Evolutionary conservation across 2,888 invertebrate species (phyloP), one percentile per base, ranked within the genome.

Genomic region (Ichneumoninae sp.): DNA sequence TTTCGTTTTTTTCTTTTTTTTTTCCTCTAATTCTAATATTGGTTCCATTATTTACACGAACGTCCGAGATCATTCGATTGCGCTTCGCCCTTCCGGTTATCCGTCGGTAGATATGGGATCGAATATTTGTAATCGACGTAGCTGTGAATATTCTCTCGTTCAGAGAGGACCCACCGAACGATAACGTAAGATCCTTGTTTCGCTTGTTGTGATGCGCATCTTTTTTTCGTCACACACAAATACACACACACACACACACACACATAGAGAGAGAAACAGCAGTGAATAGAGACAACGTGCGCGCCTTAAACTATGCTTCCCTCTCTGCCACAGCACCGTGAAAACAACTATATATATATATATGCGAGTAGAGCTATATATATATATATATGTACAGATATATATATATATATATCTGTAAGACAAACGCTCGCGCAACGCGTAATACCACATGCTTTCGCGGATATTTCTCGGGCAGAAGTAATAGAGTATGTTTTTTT

Each of bases 361-460:
- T 57, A 81, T 74, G 57, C 75, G 47, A 80, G 33, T 33, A 76
- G 44, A 76, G 62, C 33, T 26, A 3, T 33, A 36, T 8, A 36
- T 8, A 8, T 36, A 36, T 36, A 36, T 36, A 36, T 36, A 36
- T 8, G n/a, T n/a, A n/a, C n/a, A n/a, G n/a, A 36, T 8, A 36
- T 8, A 8, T 36, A 36, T 36, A 36, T 36, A 36, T 36, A 36
- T 8, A 36, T 10, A 10, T 33, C 33, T 33, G 33, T 33, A 33
- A 33, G 33, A 33, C 33, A 33, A 50, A 70, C 30, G 36, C 68
- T 72, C 22, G 6, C 6, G 71, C 50, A 70, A 57, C 62, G 50
- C 76, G 76, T 74, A 83, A 75, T 77, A 33, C 68, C 26, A 65
- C 77, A 80, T 47, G 74, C 69, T 74, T 81, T 81, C 19, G 19